Evolutionary conservation across 2,888 invertebrate genomes (phyloP).

Genomic region (Phytoseiulus persimilis): DNA sequence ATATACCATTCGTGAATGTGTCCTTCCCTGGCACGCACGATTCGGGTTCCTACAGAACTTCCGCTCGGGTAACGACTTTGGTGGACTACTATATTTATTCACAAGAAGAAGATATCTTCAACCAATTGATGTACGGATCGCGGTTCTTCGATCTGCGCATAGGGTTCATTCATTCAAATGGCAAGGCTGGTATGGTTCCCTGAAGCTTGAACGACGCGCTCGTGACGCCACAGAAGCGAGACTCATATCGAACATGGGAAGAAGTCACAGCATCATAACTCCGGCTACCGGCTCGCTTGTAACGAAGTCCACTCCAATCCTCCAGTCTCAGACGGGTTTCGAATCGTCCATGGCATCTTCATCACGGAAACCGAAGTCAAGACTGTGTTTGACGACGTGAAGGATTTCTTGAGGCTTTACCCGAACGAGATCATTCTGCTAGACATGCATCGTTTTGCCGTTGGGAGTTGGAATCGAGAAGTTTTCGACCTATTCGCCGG

Average conservation of each 20-base stretch:
- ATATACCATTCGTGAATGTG: not conserved
- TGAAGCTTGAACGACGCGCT: too few species aligned
- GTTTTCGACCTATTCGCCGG: not conserved
- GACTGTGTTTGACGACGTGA: not conserved
- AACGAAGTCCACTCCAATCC: not conserved
- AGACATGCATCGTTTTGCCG: not conserved
- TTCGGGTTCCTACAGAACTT: not conserved
- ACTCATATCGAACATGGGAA: too few species aligned
- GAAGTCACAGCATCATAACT: too few species aligned
- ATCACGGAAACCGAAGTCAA: not conserved
- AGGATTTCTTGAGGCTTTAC: not conserved
- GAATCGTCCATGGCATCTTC: not conserved
- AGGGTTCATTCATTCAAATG: not conserved
- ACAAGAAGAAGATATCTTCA: not conserved
- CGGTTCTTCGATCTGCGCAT: not conserved
- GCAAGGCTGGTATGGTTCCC: not conserved
- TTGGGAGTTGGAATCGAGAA: not conserved
- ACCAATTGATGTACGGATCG: not conserved
- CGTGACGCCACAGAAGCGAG: too few species aligned
- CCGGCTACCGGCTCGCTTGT: too few species aligned
- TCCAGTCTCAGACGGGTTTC: not conserved
- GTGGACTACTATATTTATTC: not conserved
- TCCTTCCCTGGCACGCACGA: not conserved
- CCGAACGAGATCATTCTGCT: not conserved
- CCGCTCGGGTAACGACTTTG: not conserved